phyloP scores from a whole-genome alignment of 2,797 vertebrate genomes.

The Pseudomugil gertrudae region DNA sequence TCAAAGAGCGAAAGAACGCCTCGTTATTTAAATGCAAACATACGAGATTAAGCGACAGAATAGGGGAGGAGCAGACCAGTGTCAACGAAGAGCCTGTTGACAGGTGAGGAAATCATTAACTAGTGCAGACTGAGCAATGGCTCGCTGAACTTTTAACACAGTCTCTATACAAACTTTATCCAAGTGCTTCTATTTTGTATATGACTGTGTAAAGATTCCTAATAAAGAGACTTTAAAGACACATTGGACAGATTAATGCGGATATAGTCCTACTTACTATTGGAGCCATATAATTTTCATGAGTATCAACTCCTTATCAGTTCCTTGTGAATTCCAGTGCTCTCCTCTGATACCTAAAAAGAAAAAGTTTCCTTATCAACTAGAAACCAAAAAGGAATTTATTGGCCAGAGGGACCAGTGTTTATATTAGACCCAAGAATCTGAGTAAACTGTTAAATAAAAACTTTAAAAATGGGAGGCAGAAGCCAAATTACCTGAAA shows the following conservation, averaged over 20 bases:
- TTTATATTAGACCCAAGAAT: constrained; percentile 14
- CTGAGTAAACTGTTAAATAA: constrained; percentile 25
- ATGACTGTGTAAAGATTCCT: not conserved
- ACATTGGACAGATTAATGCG: not conserved
- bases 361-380: constrained; percentile 8
- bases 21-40: constrained; percentile 48
- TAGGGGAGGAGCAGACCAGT: constrained; percentile 35
- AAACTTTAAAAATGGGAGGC: constrained; percentile 5
- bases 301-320: constrained; percentile 21
- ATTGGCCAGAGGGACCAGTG: not conserved
- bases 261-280: not conserved
- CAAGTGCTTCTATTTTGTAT: not conserved
- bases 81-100: constrained; percentile 47
- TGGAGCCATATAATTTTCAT: not conserved
- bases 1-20: constrained; percentile 36
- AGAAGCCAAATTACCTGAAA: not conserved
- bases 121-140: not conserved
- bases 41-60: constrained; percentile 15
- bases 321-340: not conserved
- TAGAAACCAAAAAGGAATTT: not conserved
- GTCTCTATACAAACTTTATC: not conserved
- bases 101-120: constrained; percentile 74
- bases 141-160: constrained; percentile 27
- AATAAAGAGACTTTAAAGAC: constrained; percentile 2
- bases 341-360: not conserved